These are phyloP conservation scores for Pipra filicauda DNA, from an alignment of 2,113 vertebrate genomes.

Conservation along the genomic window DNA sequence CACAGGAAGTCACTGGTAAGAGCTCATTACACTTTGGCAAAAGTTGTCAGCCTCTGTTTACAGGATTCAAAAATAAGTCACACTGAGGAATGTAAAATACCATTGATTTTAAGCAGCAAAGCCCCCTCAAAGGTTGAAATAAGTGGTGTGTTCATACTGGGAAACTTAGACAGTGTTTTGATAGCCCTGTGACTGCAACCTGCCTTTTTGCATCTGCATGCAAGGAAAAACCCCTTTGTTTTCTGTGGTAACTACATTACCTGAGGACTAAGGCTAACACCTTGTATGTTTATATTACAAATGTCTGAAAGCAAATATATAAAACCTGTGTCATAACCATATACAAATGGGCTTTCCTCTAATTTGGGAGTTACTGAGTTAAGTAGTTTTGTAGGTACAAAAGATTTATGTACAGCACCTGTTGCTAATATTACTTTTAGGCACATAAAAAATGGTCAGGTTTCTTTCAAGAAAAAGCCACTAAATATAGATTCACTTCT, in stretches of 20 bases:
- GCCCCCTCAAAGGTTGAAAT: not conserved
- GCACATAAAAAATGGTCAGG: not conserved
- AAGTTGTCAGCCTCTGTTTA: not conserved
- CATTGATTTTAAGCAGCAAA: constrained; percentile 1
- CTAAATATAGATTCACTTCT: constrained; percentile 8
- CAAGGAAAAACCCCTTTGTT: not conserved
- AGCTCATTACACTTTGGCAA: constrained; percentile 15
- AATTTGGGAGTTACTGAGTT: not conserved
- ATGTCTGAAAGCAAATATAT: not conserved
- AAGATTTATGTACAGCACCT: not conserved
- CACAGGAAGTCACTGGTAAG: not conserved
- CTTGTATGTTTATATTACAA: not conserved
- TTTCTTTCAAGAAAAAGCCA: not conserved
- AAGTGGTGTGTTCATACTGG: not conserved
- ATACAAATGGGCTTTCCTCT: not conserved
- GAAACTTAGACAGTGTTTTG: not conserved
- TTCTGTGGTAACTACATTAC: not conserved
- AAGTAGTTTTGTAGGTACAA: not conserved
- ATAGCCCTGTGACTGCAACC: not conserved
- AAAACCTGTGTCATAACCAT: not conserved
- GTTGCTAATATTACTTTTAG: not conserved
- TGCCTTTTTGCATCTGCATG: not conserved
- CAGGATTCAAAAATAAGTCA: not conserved
- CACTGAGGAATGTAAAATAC: not conserved
- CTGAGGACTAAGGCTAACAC: not conserved